Conservation (phyloP, 1,140 invertebrate genomes). For the Planococcus citri region DNA sequence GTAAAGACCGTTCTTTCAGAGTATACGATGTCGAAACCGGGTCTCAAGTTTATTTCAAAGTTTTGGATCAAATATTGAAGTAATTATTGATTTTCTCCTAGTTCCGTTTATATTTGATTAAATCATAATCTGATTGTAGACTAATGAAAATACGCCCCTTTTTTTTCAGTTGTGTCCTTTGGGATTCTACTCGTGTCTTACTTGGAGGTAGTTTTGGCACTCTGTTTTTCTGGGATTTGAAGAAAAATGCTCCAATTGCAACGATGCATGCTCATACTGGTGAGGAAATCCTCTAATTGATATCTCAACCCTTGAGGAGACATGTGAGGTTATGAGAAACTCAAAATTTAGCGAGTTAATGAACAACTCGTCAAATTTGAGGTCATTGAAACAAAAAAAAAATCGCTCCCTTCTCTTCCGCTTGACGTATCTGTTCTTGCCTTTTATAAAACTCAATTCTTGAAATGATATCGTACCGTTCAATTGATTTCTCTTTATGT, state of each 20-base stretch:
- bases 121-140: not conserved
- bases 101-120: not conserved
- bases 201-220: not conserved
- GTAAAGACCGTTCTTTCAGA: conserved; percentile 40
- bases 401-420: too few species aligned
- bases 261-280: not conserved
- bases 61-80: conserved; percentile 26
- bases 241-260: not conserved
- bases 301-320: too few species aligned
- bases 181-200: not conserved
- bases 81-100: not conserved
- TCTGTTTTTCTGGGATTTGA: not conserved
- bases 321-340: too few species aligned
- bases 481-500: too few species aligned
- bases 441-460: too few species aligned
- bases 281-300: too few species aligned
- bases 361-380: too few species aligned
- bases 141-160: not conserved
- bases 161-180: not conserved
- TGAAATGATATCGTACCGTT: too few species aligned
- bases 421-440: too few species aligned
- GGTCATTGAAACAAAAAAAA: too few species aligned
- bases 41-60: conserved; percentile 37
- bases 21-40: conserved; percentile 43
- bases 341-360: too few species aligned